These are phyloP conservation scores for Tachysurus vachellii DNA, from an alignment of 2,113 vertebrate genomes.

Conservation along the genomic window DNA sequence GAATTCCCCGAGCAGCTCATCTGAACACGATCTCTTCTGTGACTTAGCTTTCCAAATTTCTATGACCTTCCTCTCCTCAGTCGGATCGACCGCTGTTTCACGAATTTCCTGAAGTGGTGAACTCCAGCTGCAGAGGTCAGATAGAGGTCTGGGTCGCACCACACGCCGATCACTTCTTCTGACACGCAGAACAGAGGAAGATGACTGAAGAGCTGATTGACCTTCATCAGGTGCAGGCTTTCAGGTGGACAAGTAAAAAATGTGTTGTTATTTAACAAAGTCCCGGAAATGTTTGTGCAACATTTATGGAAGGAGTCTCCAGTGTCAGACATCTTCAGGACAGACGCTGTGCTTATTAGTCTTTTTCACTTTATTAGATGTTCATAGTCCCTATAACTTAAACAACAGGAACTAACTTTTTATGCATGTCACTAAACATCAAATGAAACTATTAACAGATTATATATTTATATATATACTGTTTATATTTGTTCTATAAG, in stretches of 20 bases:
- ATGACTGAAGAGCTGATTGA: conserved; percentile 59
- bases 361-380: neutral
- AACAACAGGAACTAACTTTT: neutral
- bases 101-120: conserved; percentile 55
- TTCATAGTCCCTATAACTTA: neutral
- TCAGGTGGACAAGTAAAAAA: conserved; percentile 56
- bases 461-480: neutral
- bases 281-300: too few species aligned
- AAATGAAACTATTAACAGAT: neutral
- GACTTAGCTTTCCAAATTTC: neutral
- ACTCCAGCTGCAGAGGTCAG: conserved; percentile 57
- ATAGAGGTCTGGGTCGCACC: conserved; percentile 53
- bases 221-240: conserved; percentile 63
- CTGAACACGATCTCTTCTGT: conserved; percentile 68
- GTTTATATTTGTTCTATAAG: neutral
- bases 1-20: conserved; percentile 75
- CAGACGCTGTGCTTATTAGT: neutral
- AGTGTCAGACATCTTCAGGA: neutral
- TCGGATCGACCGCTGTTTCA: conserved; percentile 43
- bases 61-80: conserved; percentile 48
- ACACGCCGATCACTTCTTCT: conserved; percentile 56
- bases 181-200: conserved; percentile 46
- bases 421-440: neutral
- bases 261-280: conserved; percentile 3
- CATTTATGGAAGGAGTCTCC: neutral